These are phyloP conservation scores for Octonoba sinensis DNA, from an alignment of 2,888 invertebrate genomes.

Conservation along the genomic window DNA sequence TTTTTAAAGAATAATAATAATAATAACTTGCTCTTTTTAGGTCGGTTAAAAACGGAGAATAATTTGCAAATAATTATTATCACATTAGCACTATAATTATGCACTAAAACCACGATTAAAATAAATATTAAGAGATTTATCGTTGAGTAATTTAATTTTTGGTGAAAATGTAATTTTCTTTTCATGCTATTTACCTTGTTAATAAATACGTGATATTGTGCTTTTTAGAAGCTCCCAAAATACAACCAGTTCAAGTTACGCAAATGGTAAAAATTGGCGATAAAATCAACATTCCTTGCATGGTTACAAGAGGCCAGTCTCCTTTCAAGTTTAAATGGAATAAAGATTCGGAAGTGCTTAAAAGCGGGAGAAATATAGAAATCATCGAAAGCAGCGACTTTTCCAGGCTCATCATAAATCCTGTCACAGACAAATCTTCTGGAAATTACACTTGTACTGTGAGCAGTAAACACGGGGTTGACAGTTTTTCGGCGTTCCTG, in stretches of 20 bases:
- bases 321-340: conserved; percentile 56
- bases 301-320: conserved; percentile 28
- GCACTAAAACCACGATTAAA: background rate
- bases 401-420: conserved; percentile 45
- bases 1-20: too few species aligned
- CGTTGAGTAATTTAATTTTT: too few species aligned
- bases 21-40: too few species aligned
- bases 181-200: too few species aligned
- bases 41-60: too few species aligned
- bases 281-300: conserved; percentile 40
- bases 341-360: conserved; percentile 17
- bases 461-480: conserved; percentile 50
- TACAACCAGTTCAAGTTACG: conserved; percentile 38
- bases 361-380: conserved; percentile 11
- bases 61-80: too few species aligned
- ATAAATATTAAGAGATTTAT: background rate
- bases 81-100: conserved; percentile 21
- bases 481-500: conserved; percentile 23
- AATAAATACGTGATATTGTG: too few species aligned
- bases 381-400: conserved; percentile 17
- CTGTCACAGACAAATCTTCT: conserved; percentile 27
- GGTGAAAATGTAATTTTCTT: too few species aligned
- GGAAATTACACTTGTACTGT: conserved; percentile 65
- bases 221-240: conserved; percentile 47
- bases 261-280: conserved; percentile 31